A percentile compares a stretch with the other conserved stretches of the same genome.
Conservation (phyloP, 2,888 invertebrate genomes). For the Plemyria rubiginata region DNA sequence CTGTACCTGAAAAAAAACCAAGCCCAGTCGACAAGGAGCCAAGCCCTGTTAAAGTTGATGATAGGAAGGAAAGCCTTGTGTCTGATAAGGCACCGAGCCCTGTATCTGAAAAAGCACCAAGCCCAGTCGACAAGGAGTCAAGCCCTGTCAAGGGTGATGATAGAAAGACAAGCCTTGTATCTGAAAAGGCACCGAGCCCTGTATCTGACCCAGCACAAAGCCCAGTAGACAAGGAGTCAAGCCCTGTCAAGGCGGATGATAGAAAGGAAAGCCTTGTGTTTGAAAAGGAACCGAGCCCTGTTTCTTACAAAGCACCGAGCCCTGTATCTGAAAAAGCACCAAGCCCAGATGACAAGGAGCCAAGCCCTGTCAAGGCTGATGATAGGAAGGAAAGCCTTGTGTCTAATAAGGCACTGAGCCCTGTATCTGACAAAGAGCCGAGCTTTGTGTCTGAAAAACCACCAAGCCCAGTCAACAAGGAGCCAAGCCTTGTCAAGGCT, state of each 20-base stretch:
- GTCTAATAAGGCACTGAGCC: conserved; percentile 17
- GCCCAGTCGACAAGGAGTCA: neutral
- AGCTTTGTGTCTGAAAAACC: conserved; percentile 11
- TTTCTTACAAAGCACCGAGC: conserved; percentile 9
- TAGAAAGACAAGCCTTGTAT: conserved; percentile 1
- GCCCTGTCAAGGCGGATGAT: no score
- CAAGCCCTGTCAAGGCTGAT: neutral
- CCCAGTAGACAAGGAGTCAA: conserved; percentile 11
- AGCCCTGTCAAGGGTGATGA: conserved; percentile 8
- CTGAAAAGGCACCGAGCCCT: conserved; percentile 31
- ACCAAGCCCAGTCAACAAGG: conserved; percentile 11
- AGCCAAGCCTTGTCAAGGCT: conserved; percentile 19
- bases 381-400: conserved; percentile 18
- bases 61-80: neutral
- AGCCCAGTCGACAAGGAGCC: conserved; percentile 6
- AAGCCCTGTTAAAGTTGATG: neutral
- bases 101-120: neutral
- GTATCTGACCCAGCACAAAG: conserved; percentile 30
- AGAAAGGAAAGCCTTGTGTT: no score
- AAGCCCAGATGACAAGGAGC: conserved; percentile 17
- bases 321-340: conserved; percentile 10
- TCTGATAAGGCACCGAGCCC: conserved; percentile 9
- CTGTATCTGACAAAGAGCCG: conserved; percentile 7
- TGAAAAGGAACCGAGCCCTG: no score
- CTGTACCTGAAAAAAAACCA: conserved; percentile 15